These are phyloP conservation scores for Scopus umbretta DNA, from an alignment of 2,113 vertebrate species.

Conservation along the genomic window DNA sequence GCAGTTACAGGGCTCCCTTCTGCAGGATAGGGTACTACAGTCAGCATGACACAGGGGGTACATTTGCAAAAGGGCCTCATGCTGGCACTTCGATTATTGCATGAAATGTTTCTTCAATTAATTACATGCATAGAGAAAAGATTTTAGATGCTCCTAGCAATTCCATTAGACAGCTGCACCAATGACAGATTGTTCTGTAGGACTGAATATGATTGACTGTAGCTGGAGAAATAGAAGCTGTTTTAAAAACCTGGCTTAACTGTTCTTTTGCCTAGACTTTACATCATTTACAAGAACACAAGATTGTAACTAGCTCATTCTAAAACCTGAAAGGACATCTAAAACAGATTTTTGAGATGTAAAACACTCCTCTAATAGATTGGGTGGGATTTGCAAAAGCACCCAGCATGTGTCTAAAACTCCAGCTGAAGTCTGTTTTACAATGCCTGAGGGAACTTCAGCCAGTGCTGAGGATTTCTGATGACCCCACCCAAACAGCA, in stretches of 20 bases:
- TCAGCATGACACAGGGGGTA: neutral
- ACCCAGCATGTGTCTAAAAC: neutral
- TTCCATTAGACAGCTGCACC: neutral
- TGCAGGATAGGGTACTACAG: neutral
- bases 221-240: neutral
- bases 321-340: constrained; percentile 6
- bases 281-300: neutral
- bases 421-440: neutral
- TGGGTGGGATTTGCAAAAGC: constrained; percentile 25
- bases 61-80: neutral
- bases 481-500: constrained; percentile 22
- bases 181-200: neutral
- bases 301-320: neutral
- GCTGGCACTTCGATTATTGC: constrained; percentile 12
- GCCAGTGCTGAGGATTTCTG: neutral
- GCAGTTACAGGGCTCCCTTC: neutral
- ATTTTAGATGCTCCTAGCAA: neutral
- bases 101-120: constrained; percentile 24
- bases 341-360: neutral
- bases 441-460: constrained; percentile 23
- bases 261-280: neutral
- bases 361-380: neutral
- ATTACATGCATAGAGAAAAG: constrained; percentile 19
- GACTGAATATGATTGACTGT: neutral
- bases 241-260: neutral